A percentile compares a stretch with the other conserved stretches of the same genome.
Conservation (phyloP, 1,140 invertebrate species). For the Ephestia elutella region DNA sequence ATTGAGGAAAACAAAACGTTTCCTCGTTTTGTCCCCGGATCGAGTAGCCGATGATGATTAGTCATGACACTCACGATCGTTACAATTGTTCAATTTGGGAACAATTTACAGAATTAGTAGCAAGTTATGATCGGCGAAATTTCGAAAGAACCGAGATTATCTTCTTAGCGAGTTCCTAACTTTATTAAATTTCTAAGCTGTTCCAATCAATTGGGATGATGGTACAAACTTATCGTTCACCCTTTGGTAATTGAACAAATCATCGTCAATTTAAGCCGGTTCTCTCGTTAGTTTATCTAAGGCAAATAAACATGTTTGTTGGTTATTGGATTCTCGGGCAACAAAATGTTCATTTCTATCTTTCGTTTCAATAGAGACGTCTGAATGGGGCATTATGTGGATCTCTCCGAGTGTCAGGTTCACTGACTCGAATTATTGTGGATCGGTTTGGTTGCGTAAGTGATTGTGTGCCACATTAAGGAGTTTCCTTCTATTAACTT, state of each 20-base stretch:
- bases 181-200: slow-evolving; percentile 5
- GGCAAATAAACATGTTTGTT: slow-evolving; percentile 6
- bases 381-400: slow-evolving; percentile 18
- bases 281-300: slow-evolving; percentile 33
- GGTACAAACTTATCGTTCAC: slow-evolving; percentile 19
- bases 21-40: background rate
- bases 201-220: slow-evolving; percentile 24
- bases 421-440: slow-evolving; percentile 25
- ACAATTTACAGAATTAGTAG: background rate
- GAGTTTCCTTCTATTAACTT: slow-evolving; percentile 12
- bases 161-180: background rate
- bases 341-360: slow-evolving; percentile 2
- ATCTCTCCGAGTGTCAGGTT: slow-evolving; percentile 21
- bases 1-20: background rate
- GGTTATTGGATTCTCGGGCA: background rate
- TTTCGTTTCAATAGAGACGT: slow-evolving; percentile 19
- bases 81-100: background rate
- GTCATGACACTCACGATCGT: background rate
- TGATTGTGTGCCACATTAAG: slow-evolving; percentile 16
- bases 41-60: background rate
- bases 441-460: slow-evolving; percentile 12
- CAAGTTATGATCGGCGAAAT: background rate
- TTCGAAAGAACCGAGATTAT: background rate
- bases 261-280: slow-evolving; percentile 48
- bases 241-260: slow-evolving; percentile 52